phyloP scores from a whole-genome alignment of 2,113 vertebrate genomes.

The Petaurus breviceps region DNA sequence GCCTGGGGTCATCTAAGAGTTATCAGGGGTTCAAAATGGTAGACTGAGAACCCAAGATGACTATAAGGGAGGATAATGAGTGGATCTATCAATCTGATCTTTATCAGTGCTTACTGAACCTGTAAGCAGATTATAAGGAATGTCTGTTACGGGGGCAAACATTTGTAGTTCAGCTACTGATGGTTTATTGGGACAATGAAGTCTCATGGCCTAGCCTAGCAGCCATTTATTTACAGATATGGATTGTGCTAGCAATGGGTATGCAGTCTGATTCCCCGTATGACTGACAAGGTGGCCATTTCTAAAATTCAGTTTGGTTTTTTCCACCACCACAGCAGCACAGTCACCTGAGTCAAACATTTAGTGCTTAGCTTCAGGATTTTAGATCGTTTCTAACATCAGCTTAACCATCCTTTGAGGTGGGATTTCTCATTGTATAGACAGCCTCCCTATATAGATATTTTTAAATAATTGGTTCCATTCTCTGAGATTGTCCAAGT shows the following conservation, averaged over 20 bases:
- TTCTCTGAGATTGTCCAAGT: constrained; percentile 27
- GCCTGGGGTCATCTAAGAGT: background rate
- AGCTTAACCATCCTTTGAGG: background rate
- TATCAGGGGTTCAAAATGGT: background rate
- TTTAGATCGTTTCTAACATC: background rate
- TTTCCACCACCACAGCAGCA: background rate
- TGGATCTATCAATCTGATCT: background rate
- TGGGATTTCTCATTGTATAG: background rate
- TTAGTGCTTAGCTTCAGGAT: background rate
- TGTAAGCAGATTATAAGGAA: background rate
- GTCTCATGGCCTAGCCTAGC: background rate
- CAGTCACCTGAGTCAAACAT: background rate
- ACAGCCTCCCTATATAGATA: background rate
- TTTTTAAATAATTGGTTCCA: background rate
- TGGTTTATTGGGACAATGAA: constrained; percentile 1
- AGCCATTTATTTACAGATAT: background rate
- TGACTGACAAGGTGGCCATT: background rate
- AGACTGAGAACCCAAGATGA: background rate
- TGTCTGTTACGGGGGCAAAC: background rate
- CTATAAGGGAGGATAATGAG: background rate
- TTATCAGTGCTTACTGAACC: background rate
- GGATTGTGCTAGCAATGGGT: background rate
- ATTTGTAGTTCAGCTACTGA: background rate
- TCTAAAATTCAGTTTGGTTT: background rate
- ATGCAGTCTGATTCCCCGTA: background rate